A percentile compares a stretch with the other conserved stretches of the same genome.
phyloP scores from a whole-genome alignment of 2,888 invertebrate genomes.

The Catocala fraxini region DNA sequence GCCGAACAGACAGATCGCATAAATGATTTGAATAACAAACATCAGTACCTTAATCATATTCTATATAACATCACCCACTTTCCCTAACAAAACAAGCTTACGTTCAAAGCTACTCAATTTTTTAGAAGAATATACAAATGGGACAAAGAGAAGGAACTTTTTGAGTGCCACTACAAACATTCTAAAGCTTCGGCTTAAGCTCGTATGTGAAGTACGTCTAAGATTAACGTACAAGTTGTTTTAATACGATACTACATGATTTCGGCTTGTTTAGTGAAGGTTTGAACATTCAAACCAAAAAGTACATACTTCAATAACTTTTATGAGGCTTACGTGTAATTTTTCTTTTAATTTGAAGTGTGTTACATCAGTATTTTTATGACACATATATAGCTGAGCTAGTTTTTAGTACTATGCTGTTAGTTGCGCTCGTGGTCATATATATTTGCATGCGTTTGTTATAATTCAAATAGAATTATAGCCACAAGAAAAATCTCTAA shows the following conservation, averaged over 20 bases:
- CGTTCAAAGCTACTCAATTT: slow-evolving; percentile 22
- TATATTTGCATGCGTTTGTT: too few species aligned
- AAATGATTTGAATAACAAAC: too few species aligned
- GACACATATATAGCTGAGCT: too few species aligned
- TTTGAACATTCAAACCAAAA: too few species aligned
- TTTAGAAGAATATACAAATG: slow-evolving; percentile 19
- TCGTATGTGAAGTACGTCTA: slow-evolving; percentile 21
- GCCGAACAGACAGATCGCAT: too few species aligned
- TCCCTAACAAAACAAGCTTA: slow-evolving; percentile 8
- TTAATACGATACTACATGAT: slow-evolving; percentile 19
- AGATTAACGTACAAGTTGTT: slow-evolving; percentile 31
- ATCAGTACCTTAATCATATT: not conserved
- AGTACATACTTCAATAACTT: slow-evolving; percentile 4
- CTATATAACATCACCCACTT: not conserved
- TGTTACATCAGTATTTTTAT: too few species aligned
- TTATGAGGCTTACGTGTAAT: not conserved
- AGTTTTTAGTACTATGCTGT: too few species aligned
- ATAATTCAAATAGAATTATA: too few species aligned
- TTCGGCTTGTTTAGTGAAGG: slow-evolving; percentile 17
- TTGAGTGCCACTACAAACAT: slow-evolving; percentile 34
- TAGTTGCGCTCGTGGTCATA: too few species aligned
- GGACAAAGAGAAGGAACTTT: slow-evolving; percentile 29
- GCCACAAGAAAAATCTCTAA: too few species aligned
- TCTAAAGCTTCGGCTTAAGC: slow-evolving; percentile 23
- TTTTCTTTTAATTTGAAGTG: not conserved